These are phyloP conservation scores for Cerastis rubricosa DNA, from an alignment of 2,888 invertebrate species.

Conservation along the genomic window DNA sequence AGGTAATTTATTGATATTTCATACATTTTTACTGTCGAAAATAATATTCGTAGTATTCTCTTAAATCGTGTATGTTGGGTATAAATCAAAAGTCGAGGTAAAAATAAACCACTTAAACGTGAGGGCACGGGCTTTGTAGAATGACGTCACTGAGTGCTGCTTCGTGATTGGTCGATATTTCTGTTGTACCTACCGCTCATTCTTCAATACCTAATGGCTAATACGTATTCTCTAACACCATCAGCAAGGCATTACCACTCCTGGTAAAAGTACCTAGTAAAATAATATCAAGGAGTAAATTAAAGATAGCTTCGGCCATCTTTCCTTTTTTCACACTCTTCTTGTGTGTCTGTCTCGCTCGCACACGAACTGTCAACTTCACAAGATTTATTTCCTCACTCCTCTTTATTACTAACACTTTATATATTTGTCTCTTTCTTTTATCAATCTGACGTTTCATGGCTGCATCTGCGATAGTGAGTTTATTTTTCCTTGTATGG, in stretches of 20 bases:
- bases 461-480: background rate
- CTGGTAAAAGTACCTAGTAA: background rate
- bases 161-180: constrained; percentile 66
- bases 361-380: constrained; percentile 22
- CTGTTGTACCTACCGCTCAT: constrained; percentile 40
- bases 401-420: background rate
- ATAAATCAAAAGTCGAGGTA: constrained; percentile 53
- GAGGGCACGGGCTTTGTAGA: constrained; percentile 55
- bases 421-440: constrained; percentile 26
- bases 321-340: background rate
- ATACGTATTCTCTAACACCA: constrained; percentile 25
- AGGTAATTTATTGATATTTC: constrained; percentile 46
- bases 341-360: constrained; percentile 8
- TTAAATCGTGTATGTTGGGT: constrained; percentile 31
- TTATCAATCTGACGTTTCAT: constrained; percentile 16
- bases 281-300: constrained; percentile 8
- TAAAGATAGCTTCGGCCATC: background rate
- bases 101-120: constrained; percentile 61
- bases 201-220: constrained; percentile 46
- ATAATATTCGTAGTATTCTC: constrained; percentile 30
- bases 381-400: constrained; percentile 9
- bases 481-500: too few species aligned
- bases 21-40: constrained; percentile 30
- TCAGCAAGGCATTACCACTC: background rate
- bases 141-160: constrained; percentile 55